phyloP scores from a whole-genome alignment of 1,140 invertebrate genomes.

The Zaprionus ghesquierei region DNA sequence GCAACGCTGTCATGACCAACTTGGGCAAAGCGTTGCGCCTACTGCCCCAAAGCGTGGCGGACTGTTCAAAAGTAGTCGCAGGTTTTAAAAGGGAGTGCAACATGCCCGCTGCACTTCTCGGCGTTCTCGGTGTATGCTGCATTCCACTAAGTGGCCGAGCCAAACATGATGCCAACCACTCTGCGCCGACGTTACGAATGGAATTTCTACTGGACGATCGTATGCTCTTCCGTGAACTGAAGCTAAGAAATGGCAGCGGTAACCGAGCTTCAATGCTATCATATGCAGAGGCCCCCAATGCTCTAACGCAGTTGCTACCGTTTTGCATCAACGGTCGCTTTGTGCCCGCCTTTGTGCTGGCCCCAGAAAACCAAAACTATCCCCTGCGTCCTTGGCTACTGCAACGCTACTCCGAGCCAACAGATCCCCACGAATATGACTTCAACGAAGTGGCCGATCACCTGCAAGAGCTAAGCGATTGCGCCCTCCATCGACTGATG shows the following conservation, averaged over 20 bases:
- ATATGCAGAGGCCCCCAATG: conserved; percentile 43
- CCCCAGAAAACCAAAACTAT: conserved; percentile 54
- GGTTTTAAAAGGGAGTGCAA: conserved; percentile 63
- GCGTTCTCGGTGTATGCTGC: conserved; percentile 61
- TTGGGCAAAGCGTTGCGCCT: conserved; percentile 49
- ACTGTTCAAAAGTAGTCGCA: conserved; percentile 50
- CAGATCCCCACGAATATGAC: conserved; percentile 61
- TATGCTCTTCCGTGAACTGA: conserved; percentile 66
- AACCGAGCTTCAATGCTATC: conserved; percentile 5
- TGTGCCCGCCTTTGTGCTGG: conserved; percentile 60
- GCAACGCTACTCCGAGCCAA: conserved; percentile 57
- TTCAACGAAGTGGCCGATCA: conserved; percentile 73
- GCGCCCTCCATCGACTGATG: conserved; percentile 64
- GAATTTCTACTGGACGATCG: conserved; percentile 68
- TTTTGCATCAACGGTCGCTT: conserved; percentile 44
- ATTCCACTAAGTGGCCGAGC: conserved; percentile 43
- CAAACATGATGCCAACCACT: neutral
- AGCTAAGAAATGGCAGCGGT: conserved; percentile 37
- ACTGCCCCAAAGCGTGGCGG: conserved; percentile 49
- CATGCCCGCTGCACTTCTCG: conserved; percentile 64
- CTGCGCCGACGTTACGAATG: conserved; percentile 41
- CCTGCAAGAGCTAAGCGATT: conserved; percentile 62
- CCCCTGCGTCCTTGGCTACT: conserved; percentile 67
- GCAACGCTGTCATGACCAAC: conserved; percentile 58
- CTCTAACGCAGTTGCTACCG: conserved; percentile 33